Base-by-base conservation (phyloP, 2,113 vertebrate species). In the Scolopax mira region DNA sequence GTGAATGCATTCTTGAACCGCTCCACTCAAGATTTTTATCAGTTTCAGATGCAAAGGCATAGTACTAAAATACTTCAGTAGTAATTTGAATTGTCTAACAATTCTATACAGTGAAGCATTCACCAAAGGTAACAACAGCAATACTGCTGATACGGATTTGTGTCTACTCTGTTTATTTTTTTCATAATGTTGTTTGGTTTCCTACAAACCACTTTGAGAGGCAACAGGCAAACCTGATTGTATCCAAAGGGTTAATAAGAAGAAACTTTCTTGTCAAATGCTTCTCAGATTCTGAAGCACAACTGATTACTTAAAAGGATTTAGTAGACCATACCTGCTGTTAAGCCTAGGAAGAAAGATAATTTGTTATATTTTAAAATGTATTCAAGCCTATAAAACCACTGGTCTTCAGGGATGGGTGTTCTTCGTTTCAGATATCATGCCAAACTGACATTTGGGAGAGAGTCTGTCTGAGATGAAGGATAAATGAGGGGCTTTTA, bases 1-100 rank as follows among this genome's bases (percentile, higher is more conserved):
- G 41, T 58, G 93, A 95, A 92, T 88, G 79, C 61, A 51, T 93
- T 96, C 85, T 96, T 97, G 94, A 96, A 82, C 66, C 48, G 78
- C 73, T 74, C 39, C 24, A 72, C 86, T 88, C 52, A 84, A 94
- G 44, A 91, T 66, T 89, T 95, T 82, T 85, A 95, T 90, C 90
- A 87, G 70, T 90, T 97, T 97, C 92, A 94, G 78, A 91, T 92
- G 89, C 81, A 94, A 83, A 87, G 35, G n/a, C 65, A 85, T 77
- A 58, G 61, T 60, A 90, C 81, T 73, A 69, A 93, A 94, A 83
- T 80, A 89, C 73, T 95, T 90, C 12, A 85, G 70, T 74, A 82
- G 75, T 74, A 79, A 81, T 89, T 88, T 90, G 60, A 30, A 51
- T 41, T 30, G 54, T n/a, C 70, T 81, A 79, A 88, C 70, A 84